Percentiles rank a stretch among this genome's conserved stretches.
Evolutionary conservation across 1,140 invertebrate species (phyloP).

Genomic region (Drosophila suzukii): DNA sequence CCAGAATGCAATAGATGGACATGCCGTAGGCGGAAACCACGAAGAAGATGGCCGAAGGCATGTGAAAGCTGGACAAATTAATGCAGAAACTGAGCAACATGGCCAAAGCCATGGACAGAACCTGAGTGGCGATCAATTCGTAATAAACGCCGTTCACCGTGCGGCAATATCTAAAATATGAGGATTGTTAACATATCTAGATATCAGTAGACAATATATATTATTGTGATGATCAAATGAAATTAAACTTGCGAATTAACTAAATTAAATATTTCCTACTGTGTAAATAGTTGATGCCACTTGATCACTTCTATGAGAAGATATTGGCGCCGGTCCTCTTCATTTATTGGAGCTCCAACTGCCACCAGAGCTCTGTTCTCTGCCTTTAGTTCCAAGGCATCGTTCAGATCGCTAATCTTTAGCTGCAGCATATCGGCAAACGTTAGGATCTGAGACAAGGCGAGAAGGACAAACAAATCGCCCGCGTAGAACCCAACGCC

Average conservation of each 20-base stretch:
- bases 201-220: too few relatives aligned
- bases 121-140: conserved; percentile 53
- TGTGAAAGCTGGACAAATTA: conserved; percentile 44
- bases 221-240: too few relatives aligned
- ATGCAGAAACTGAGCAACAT: conserved; percentile 55
- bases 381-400: conserved; percentile 18
- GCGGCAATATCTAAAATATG: conserved; percentile 38
- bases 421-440: conserved; percentile 53
- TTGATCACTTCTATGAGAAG: conserved; percentile 55
- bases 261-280: conserved; percentile 17
- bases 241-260: not conserved
- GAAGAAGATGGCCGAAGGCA: conserved; percentile 48
- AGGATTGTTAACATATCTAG: not conserved
- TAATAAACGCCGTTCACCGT: conserved; percentile 50
- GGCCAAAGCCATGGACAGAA: conserved; percentile 44
- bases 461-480: conserved; percentile 49
- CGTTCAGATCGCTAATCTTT: conserved; percentile 36
- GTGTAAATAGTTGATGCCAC: conserved; percentile 66
- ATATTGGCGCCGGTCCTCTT: not conserved
- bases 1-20: conserved; percentile 61
- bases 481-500: conserved; percentile 57
- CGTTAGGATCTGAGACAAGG: conserved; percentile 52
- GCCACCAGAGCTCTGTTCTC: not conserved
- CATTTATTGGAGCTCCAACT: conserved; percentile 4
- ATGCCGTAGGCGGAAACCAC: conserved; percentile 59